Conservation (phyloP, 2,888 invertebrate species). For the Dioctria rufipes region DNA sequence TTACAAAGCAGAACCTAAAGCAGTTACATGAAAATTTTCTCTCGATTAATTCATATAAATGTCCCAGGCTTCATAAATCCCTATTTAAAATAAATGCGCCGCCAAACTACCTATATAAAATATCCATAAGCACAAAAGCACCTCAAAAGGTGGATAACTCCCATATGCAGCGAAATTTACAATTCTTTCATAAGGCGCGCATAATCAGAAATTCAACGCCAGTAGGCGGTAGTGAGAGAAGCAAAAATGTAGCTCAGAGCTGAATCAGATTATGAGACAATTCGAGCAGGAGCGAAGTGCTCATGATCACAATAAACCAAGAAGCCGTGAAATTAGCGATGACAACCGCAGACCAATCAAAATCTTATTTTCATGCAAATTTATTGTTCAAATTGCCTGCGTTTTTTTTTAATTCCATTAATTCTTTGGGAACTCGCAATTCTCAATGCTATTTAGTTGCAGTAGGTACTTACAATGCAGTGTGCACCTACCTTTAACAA, state of each 20-base stretch:
- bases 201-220: conserved; percentile 19
- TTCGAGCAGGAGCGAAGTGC: not conserved
- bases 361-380: conserved; percentile 30
- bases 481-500: not conserved
- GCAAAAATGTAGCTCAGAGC: too few relatives aligned
- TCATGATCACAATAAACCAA: not conserved
- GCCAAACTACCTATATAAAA: too few relatives aligned
- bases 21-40: too few relatives aligned
- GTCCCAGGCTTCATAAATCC: too few relatives aligned
- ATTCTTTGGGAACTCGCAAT: not conserved
- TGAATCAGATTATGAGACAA: not conserved
- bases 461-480: not conserved
- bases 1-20: too few relatives aligned
- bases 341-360: conserved; percentile 12
- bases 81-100: too few relatives aligned
- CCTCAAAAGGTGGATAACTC: conserved; percentile 10
- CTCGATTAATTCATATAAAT: too few relatives aligned
- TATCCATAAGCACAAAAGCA: not conserved
- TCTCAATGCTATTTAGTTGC: not conserved
- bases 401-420: not conserved
- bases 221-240: conserved; percentile 3
- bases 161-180: conserved; percentile 7
- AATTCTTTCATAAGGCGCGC: not conserved
- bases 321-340: conserved; percentile 20
- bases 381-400: conserved; percentile 24